A percentile compares a stretch with the other conserved stretches of the same genome.
Evolutionary conservation across 1,140 invertebrate species (phyloP).

Genomic region (Zeugodacus cucurbitae): DNA sequence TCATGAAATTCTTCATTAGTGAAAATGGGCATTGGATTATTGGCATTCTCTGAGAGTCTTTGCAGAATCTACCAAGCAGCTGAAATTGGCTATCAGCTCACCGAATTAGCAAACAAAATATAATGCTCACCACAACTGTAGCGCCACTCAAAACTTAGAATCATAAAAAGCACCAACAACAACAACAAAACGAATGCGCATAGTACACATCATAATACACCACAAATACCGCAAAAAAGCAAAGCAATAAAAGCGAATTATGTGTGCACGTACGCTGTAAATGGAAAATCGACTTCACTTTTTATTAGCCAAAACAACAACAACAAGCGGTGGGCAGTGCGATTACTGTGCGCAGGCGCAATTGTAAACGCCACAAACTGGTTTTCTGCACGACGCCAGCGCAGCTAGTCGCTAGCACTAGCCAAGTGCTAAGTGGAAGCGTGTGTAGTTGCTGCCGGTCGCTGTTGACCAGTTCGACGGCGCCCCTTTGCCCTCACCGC

Average conservation of each 20-base stretch:
- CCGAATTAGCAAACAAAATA: too few species aligned
- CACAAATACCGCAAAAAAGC: neutral
- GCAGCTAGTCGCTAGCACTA: neutral
- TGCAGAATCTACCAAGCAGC: too few species aligned
- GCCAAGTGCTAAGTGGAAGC: neutral
- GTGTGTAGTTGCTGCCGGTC: neutral
- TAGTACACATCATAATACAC: neutral
- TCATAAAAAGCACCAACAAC: neutral
- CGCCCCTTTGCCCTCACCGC: neutral
- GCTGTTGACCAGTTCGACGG: neutral
- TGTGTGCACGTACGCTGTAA: neutral
- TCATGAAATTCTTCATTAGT: too few species aligned
- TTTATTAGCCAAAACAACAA: neutral
- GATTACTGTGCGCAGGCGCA: slow-evolving; percentile 12
- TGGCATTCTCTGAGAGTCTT: too few species aligned
- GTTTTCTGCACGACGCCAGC: neutral
- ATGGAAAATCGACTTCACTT: neutral
- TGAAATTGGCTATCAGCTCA: too few species aligned
- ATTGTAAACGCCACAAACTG: neutral
- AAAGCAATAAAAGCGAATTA: slow-evolving; percentile 26
- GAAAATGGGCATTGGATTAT: too few species aligned
- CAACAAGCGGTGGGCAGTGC: neutral
- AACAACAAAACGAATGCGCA: neutral
- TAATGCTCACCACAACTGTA: neutral
- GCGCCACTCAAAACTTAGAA: neutral